These are phyloP conservation scores for Hylaeus anthracinus DNA, from an alignment of 1,140 invertebrate species.

Conservation along the genomic window DNA sequence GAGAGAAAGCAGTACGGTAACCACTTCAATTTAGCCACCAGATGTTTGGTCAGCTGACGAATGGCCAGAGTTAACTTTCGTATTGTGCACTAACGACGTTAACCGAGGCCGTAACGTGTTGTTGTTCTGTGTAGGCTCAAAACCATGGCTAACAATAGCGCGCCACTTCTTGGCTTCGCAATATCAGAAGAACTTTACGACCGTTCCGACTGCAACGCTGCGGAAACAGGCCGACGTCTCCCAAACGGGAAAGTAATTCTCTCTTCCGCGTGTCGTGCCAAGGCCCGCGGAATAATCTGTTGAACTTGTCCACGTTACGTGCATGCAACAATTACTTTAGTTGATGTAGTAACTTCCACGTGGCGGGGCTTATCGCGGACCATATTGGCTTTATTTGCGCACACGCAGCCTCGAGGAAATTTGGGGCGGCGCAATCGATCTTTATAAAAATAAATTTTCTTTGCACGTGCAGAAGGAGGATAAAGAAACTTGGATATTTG, in stretches of 20 bases:
- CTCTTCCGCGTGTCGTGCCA: no score
- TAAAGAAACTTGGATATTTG: no score
- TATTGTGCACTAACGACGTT: constrained; percentile 1
- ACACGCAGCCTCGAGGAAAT: no score
- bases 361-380: no score
- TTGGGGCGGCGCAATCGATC: no score
- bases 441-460: no score
- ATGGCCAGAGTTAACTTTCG: constrained; percentile 23
- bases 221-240: not conserved
- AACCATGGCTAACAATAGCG: constrained; percentile 4
- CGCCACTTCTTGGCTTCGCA: not conserved
- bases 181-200: not conserved
- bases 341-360: not conserved
- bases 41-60: constrained; percentile 32
- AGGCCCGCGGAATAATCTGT: not conserved
- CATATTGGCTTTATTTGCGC: no score
- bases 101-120: not conserved
- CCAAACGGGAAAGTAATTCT: constrained; percentile 14
- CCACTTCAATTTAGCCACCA: constrained; percentile 18
- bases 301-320: not conserved
- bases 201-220: no score
- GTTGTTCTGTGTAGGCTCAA: not conserved
- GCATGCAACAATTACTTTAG: not conserved
- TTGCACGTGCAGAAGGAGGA: no score
- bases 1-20: not conserved